Evolutionary conservation across 2,888 invertebrate genomes (phyloP), one percentile per base, ranked within the genome.

Genomic region (Synergus umbraculus): DNA sequence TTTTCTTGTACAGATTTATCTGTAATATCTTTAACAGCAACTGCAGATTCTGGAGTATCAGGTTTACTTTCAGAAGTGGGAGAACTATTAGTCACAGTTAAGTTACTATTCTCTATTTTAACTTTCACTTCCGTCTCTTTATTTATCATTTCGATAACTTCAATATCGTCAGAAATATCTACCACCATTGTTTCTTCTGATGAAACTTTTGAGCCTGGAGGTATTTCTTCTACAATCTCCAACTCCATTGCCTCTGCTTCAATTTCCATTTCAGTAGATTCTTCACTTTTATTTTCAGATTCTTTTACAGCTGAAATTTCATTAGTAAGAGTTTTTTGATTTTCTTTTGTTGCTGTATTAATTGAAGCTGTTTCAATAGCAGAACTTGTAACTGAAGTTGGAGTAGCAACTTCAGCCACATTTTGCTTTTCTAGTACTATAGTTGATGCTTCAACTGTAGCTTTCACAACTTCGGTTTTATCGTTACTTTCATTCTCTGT

Each of bases 91-190:
- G 46, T 37, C 5, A 5, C 46, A 49, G 4, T 15, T 15, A 15
- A 49, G 15, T 49, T 49, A 49, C 46, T 49, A 15, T 15, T 13
- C 46, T 49, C 46, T 49, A 5, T 15, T 58, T 58, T 58, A 58
- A 58, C 18, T 9, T 18, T 37, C 41, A 54, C 4, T 29, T 54
- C 10, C 4, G 3, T 37, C 10, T 73, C 13, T 49, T 49, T 37
- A 15, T 49, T 49, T 15, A 49, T 63, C 13, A 63, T 12, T 63
- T 29, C 63, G 29, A 63, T 29, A 29, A 63, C 29, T 29, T 63
- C 63, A 63, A 63, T 13, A 63, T 63, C 63, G 13, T 29, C 63
- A 63, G 63, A 29, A 63, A 29, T 29, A 63, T 63, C 63, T 22
- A 63, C 29, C 13, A 29, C 12, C 22, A 60, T 29, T 63, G 5